phyloP scores from a whole-genome alignment of 2,888 invertebrate genomes.

The Macroteleia sp. region DNA sequence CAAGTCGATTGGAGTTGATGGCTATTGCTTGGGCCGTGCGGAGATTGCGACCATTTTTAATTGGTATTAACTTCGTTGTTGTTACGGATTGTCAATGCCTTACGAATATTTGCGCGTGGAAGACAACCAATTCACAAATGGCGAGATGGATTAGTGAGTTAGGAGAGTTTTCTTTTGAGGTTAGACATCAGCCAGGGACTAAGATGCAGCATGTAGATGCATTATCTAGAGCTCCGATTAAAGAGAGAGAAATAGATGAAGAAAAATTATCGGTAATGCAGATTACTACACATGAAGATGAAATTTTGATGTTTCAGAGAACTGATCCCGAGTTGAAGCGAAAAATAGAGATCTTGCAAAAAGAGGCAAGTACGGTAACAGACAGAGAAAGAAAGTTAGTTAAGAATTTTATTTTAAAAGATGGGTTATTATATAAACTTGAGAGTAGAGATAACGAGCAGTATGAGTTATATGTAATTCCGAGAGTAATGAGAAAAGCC shows the following conservation, averaged over 20 bases:
- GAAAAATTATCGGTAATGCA: too few species aligned
- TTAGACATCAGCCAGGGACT: conserved; percentile 49
- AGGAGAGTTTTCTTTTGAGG: conserved; percentile 57
- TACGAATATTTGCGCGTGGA: conserved; percentile 58
- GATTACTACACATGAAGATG: too few species aligned
- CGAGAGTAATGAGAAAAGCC: too few species aligned
- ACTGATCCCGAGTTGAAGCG: neutral
- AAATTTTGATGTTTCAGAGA: neutral
- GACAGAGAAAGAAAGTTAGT: neutral
- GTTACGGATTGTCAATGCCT: conserved; percentile 69
- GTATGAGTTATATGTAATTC: too few species aligned
- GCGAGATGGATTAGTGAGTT: conserved; percentile 61
- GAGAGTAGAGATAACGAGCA: neutral
- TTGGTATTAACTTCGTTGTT: conserved; percentile 62
- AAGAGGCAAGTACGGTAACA: neutral
- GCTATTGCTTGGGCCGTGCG: conserved; percentile 26
- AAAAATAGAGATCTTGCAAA: neutral
- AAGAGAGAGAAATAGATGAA: neutral
- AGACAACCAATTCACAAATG: conserved; percentile 64
- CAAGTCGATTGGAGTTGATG: conserved; percentile 68
- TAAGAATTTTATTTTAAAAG: neutral
- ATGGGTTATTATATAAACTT: neutral
- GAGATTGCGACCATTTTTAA: conserved; percentile 54
- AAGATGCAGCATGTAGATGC: conserved; percentile 68
- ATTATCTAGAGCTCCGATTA: conserved; percentile 62